These are phyloP conservation scores for Pyrocephalus nanus DNA, from an alignment of 2,797 vertebrate genomes.

Conservation along the genomic window DNA sequence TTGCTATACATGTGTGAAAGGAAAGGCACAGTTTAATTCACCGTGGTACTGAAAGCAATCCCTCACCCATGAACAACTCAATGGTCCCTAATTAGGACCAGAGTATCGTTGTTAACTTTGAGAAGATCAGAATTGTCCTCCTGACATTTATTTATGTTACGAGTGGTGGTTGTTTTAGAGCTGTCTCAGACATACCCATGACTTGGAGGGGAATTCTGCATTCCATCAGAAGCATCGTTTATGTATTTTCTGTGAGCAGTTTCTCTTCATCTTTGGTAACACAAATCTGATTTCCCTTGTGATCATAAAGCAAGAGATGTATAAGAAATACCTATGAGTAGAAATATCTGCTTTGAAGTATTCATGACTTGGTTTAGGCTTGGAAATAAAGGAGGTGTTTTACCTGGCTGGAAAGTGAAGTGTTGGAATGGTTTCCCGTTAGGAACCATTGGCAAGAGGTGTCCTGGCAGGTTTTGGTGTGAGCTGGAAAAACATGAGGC, in stretches of 20 bases:
- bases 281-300: background rate
- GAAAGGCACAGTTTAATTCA: background rate
- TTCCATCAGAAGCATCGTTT: background rate
- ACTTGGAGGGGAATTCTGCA: background rate
- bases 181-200: background rate
- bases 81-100: background rate
- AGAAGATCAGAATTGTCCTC: background rate
- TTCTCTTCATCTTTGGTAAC: background rate
- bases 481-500: background rate
- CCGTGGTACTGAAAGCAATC: background rate
- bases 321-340: background rate
- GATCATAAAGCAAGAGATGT: background rate
- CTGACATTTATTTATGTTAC: background rate
- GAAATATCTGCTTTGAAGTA: background rate
- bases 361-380: background rate
- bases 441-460: background rate
- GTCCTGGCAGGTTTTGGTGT: background rate
- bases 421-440: rapidly evolving
- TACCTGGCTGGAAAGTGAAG: background rate
- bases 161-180: background rate
- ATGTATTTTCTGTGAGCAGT: background rate
- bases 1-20: background rate
- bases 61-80: background rate
- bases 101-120: background rate
- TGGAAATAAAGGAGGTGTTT: background rate